phyloP scores from a whole-genome alignment of 2,797 vertebrate species.

The Lagorchestes hirsutus region DNA sequence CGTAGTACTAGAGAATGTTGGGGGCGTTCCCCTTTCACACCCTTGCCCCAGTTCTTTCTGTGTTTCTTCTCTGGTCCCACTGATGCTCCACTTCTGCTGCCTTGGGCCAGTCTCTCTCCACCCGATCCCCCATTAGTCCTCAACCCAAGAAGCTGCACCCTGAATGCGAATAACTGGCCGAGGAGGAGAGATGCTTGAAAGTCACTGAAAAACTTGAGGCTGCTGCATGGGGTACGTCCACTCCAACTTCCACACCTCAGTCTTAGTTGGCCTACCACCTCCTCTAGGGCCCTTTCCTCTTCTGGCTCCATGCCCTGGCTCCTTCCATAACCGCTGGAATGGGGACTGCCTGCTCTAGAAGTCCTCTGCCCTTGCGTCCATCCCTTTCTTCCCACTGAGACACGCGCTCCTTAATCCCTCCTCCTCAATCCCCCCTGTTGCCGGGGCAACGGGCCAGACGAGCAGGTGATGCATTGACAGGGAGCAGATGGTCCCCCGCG shows the following conservation, averaged over 20 bases:
- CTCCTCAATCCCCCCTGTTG: constrained; percentile 89
- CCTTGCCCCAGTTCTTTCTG: background rate
- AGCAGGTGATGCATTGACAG: constrained; percentile 99
- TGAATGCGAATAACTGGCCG: background rate
- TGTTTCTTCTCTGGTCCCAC: background rate
- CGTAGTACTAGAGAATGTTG: background rate
- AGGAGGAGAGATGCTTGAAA: background rate
- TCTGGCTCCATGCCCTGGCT: background rate
- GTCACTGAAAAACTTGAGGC: background rate
- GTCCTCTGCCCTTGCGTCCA: constrained; percentile 25
- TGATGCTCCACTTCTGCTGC: background rate
- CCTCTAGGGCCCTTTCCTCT: background rate
- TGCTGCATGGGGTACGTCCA: background rate
- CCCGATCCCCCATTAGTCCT: no score
- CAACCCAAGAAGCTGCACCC: background rate
- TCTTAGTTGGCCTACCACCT: background rate
- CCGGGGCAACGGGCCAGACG: constrained; percentile 93
- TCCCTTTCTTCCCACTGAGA: constrained; percentile 48
- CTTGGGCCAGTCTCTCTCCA: background rate
- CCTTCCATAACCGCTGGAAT: background rate
- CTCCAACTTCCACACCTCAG: background rate
- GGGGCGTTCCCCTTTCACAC: background rate
- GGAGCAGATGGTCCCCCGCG: constrained; percentile 98
- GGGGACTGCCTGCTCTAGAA: background rate
- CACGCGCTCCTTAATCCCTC: constrained; percentile 88